A percentile compares a stretch with the other conserved stretches of the same genome.
phyloP scores from a whole-genome alignment of 2,888 invertebrate genomes.

The Protophormia terraenovae region DNA sequence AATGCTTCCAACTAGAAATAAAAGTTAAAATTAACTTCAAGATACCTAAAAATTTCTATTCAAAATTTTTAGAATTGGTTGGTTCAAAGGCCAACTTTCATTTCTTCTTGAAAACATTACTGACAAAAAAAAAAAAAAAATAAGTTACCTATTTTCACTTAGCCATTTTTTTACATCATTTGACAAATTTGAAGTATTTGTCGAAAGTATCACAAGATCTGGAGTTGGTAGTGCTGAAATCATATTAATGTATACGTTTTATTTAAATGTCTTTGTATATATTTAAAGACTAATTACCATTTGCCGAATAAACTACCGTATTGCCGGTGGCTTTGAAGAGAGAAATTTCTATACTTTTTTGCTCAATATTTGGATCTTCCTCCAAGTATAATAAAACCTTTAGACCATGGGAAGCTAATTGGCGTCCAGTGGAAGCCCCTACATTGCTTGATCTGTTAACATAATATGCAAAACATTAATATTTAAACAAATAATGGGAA shows the following conservation, averaged over 20 bases:
- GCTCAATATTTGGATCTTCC: constrained; percentile 81
- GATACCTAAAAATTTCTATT: too few relatives aligned
- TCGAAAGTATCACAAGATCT: constrained; percentile 81
- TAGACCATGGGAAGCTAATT: constrained; percentile 91
- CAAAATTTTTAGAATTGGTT: too few relatives aligned
- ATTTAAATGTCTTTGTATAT: not conserved
- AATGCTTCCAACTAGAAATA: too few relatives aligned
- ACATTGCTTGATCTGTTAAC: constrained; percentile 83
- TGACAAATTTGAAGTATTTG: constrained; percentile 79
- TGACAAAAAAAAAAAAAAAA: not conserved
- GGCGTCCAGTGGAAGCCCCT: constrained; percentile 89
- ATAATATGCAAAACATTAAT: not conserved
- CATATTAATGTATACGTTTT: not conserved
- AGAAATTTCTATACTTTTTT: constrained; percentile 84
- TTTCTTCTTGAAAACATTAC: too few relatives aligned
- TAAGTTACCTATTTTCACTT: constrained; percentile 83
- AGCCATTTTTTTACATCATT: constrained; percentile 86
- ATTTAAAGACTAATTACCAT: constrained; percentile 73
- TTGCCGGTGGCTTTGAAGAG: constrained; percentile 87
- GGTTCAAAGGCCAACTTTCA: too few relatives aligned
- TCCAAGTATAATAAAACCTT: constrained; percentile 85
- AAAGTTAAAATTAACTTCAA: too few relatives aligned
- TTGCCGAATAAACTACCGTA: constrained; percentile 82
- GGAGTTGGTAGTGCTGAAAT: constrained; percentile 80
- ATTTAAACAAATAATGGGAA: not conserved